A percentile compares a stretch with the other conserved stretches of the same genome.
Conservation (phyloP, 2,113 vertebrate species). For the Chionodraco myersi region DNA sequence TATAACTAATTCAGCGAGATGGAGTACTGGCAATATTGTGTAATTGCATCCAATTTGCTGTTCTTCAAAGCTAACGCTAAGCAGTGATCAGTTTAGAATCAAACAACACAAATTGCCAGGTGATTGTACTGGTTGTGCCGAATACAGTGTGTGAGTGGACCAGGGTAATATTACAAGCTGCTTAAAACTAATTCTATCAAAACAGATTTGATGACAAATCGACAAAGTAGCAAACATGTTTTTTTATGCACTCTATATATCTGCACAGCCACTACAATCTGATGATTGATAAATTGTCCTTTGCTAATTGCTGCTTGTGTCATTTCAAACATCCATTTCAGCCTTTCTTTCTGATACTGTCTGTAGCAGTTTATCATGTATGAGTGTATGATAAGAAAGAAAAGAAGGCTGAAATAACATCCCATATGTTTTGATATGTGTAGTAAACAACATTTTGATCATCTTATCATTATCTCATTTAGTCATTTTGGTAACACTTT, state of each 20-base stretch:
- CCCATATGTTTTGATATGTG: constrained; percentile 46
- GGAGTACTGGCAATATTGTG: constrained; percentile 12
- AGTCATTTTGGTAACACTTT: constrained; percentile 67
- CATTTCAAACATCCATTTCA: constrained; percentile 60
- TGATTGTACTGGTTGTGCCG: constrained; percentile 32
- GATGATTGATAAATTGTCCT: constrained; percentile 23
- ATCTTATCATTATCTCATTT: constrained; percentile 37
- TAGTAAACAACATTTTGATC: constrained; percentile 37
- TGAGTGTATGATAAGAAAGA: constrained; percentile 23
- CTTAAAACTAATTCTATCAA: background rate
- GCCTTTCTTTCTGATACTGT: constrained; percentile 52
- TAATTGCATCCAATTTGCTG: constrained; percentile 66
- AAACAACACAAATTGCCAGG: constrained; percentile 30
- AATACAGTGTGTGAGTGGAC: constrained; percentile 46
- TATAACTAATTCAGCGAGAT: constrained; percentile 9
- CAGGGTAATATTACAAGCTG: background rate
- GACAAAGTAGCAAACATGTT: too few species aligned
- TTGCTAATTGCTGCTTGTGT: constrained; percentile 33
- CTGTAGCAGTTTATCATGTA: constrained; percentile 12
- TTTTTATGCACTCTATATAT: constrained; percentile 45
- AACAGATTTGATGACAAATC: background rate
- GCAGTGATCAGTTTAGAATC: constrained; percentile 31
- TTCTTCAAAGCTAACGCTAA: constrained; percentile 41
- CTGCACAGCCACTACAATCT: constrained; percentile 28
- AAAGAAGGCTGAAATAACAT: constrained; percentile 57